Evolutionary conservation across 2,797 vertebrate species (phyloP).

Genomic region (Chelidonichthys spinosus): DNA sequence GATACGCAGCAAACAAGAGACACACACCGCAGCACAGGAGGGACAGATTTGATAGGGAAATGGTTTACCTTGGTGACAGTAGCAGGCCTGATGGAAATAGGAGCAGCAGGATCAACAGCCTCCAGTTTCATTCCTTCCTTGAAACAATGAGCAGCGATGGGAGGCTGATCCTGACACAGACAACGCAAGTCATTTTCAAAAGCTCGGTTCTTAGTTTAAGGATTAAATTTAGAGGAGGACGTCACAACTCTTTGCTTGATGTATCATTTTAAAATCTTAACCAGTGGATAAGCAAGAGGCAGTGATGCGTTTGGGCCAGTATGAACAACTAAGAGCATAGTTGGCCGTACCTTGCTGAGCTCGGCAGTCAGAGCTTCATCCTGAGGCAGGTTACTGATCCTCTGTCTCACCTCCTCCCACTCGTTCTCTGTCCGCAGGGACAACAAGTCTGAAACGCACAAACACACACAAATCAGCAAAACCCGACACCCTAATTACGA

Average conservation of each 20-base stretch:
- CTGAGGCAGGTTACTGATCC: constrained; percentile 86
- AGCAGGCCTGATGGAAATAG: constrained; percentile 94
- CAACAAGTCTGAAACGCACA: constrained; percentile 85
- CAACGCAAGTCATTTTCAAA: constrained; percentile 30
- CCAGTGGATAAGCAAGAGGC: not conserved
- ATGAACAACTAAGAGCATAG: not conserved
- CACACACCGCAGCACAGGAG: constrained; percentile 10
- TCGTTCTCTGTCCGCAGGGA: constrained; percentile 88
- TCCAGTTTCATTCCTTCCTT: constrained; percentile 96
- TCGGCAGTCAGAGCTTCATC: constrained; percentile 90
- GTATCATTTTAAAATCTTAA: constrained; percentile 12
- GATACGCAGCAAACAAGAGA: constrained; percentile 21
- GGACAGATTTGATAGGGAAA: constrained; percentile 48
- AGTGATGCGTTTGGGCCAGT: not conserved
- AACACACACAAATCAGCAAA: constrained; percentile 31
- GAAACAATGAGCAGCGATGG: constrained; percentile 89
- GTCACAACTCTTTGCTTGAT: not conserved
- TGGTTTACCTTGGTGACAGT: constrained; percentile 92
- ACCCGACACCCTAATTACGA: not conserved
- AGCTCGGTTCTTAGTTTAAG: constrained; percentile 5
- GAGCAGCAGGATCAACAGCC: constrained; percentile 91
- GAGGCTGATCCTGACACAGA: constrained; percentile 88
- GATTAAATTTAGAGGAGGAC: not conserved
- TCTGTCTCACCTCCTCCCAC: constrained; percentile 91
- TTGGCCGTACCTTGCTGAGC: constrained; percentile 88